Percentiles rank a stretch among this genome's conserved stretches.
Conservation (phyloP, 2,888 invertebrate species). For the Alsophila aescularia region DNA sequence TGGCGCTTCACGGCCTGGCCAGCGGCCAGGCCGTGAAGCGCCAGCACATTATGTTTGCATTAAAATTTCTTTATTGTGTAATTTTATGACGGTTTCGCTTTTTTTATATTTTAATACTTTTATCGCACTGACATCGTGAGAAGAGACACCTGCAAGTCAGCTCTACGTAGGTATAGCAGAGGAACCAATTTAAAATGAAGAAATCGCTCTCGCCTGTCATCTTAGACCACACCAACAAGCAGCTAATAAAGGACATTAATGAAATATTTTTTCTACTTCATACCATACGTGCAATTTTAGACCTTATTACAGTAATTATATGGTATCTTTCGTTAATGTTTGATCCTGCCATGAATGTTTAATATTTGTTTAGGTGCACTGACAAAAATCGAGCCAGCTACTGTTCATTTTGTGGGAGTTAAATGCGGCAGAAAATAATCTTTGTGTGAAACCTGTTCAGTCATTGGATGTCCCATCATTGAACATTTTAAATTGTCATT, state of each 20-base stretch:
- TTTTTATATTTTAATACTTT: too few species aligned
- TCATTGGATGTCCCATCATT: neutral
- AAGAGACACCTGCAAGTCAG: too few species aligned
- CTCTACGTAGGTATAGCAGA: too few species aligned
- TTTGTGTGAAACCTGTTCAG: slow-evolving; percentile 6
- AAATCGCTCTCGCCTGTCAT: slow-evolving; percentile 10
- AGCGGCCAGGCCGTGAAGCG: too few species aligned
- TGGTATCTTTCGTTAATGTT: neutral
- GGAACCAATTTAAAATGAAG: neutral
- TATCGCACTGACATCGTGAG: too few species aligned
- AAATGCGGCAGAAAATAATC: slow-evolving; percentile 16
- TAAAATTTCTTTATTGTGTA: too few species aligned
- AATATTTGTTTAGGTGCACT: slow-evolving; percentile 72
- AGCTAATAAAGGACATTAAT: slow-evolving; percentile 33
- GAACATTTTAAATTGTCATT: too few species aligned
- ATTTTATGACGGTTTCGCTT: too few species aligned
- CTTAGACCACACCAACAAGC: slow-evolving; percentile 33
- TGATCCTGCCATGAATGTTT: neutral
- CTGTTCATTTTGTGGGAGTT: slow-evolving; percentile 17
- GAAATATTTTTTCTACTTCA: slow-evolving; percentile 31
- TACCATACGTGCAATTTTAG: neutral
- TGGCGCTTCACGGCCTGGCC: too few species aligned
- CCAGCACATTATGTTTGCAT: too few species aligned
- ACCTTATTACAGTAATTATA: neutral
- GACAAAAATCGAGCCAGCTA: slow-evolving; percentile 44